A percentile compares a stretch with the other conserved stretches of the same genome.
Conservation (phyloP, 2,888 invertebrate genomes). For the Deilephila porcellus region DNA sequence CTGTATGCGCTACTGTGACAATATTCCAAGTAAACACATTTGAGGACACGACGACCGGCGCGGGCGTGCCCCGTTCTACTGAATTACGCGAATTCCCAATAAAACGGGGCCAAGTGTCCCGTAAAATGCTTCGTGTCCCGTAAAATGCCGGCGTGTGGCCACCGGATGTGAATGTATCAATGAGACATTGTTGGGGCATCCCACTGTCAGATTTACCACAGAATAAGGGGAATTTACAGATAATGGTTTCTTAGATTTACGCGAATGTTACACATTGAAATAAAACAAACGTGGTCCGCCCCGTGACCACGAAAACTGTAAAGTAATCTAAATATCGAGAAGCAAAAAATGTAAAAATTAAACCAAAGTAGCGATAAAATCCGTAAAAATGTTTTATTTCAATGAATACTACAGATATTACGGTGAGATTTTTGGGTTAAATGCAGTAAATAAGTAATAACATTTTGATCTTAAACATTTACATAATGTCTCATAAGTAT, state of each 20-base stretch:
- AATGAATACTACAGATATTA: too few relatives aligned
- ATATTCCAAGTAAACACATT: constrained; percentile 67
- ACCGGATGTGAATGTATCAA: constrained; percentile 62
- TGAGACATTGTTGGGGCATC: constrained; percentile 52
- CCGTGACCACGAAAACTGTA: too few relatives aligned
- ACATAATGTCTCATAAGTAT: too few relatives aligned
- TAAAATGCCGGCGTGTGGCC: constrained; percentile 71
- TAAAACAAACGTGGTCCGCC: too few relatives aligned
- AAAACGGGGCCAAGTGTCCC: constrained; percentile 61
- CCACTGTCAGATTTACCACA: background rate
- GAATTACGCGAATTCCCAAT: constrained; percentile 70
- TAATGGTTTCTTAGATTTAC: background rate
- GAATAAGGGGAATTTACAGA: background rate
- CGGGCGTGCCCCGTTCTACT: constrained; percentile 59
- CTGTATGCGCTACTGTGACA: background rate
- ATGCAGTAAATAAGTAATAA: background rate
- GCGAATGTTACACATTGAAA: too few relatives aligned
- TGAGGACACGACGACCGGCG: constrained; percentile 47
- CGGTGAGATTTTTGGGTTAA: background rate
- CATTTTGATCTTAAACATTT: background rate
- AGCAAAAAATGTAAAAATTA: too few relatives aligned
- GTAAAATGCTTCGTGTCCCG: constrained; percentile 60
- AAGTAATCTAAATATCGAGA: too few relatives aligned
- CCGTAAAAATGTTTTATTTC: too few relatives aligned
- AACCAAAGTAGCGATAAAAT: too few relatives aligned